Evolutionary conservation across 2,113 vertebrate genomes (phyloP), one percentile per base, ranked within the genome.

Genomic region (Pungitius pungitius): DNA sequence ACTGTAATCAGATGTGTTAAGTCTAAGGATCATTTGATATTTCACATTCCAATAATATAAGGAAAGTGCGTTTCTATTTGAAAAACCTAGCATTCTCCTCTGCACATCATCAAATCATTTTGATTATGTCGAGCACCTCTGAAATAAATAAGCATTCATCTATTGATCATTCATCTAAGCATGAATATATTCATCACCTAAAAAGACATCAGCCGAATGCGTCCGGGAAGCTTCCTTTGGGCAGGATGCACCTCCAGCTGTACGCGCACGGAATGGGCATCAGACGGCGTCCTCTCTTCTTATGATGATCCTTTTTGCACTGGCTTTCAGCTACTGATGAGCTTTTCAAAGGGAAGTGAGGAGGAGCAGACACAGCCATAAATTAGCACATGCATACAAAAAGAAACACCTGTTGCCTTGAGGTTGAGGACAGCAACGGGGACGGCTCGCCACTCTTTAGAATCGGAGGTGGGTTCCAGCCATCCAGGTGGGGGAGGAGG

Each of bases 391-490:
- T 49, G 73, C 15, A 33, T 6, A 40, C 17, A 73, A 73, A 81
- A 73, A 80, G 37, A 58, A 58, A 85, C 81, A 80, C 75, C 81
- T 84, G 84, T 30, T 75, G 60, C 45, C 17, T 66, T 74, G 49
- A 40, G 63, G 26, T 30, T 55, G 74, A 54, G 51, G 54, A 35
- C 40, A 27, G 22, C 52, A 45, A 51, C 6, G 13, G 45, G 45
- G 18, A 43, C 40, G 49, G 56, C 76, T 55, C 8, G 54, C 20
- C 56, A 14, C 52, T 68, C 35, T 57, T 37, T n/a, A 5, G 8
- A 54, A 73, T 69, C 49, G 72, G 43, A 66, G 24, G 51, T 52
- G 42, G 56, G 65, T 27, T 63, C 18, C 40, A 40, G 45, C 11
- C 42, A 52, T 11, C 35, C 64, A 5, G 30, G 30, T 30, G 2